Evolutionary conservation across 2,113 vertebrate species (phyloP), one percentile per base, ranked within the genome.

Genomic region (Rhodinocichla rosea): DNA sequence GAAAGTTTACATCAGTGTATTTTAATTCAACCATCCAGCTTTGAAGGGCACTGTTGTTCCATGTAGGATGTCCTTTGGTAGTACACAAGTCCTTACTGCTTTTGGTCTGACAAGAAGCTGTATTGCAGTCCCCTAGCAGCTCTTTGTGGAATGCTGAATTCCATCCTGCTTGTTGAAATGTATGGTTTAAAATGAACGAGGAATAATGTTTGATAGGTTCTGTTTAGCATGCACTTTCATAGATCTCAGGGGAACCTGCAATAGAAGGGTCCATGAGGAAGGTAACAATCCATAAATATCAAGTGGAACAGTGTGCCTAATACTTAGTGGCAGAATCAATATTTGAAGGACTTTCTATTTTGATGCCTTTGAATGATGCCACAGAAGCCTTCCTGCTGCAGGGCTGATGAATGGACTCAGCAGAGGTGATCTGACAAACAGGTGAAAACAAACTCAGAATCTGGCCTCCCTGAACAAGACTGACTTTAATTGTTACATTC

Each of bases 321-420:
- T 79, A 75, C 32, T 64, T n/a, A 71, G 39, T 68, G 73, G 77
- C 91, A 95, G 92, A 84, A 95, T 94, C 91, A 94, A 89, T 96
- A 94, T 76, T 37, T 73, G 77, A 95, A 94, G 67, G 74, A 91
- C 81, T 94, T 97, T 82, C 49, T 92, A 65, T 96, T 95, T 94
- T 87, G 93, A 89, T 87, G 83, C 33, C 47, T 94, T 91, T 89
- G 76, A 92, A 47, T 42, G 83, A 89, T 81, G 74, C 47, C 77
- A 79, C 13, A 47, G 75, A 94, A 95, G 18, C 19, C n/a, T 79
- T 75, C 40, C 28, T 50, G 44, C 91, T 83, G 40, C 67, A 82
- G 27, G 53, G 50, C 74, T 89, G 89, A 87, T 53, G 65, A 95
- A 89, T 57, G 57, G 28, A 65, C 49, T 81, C 24, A 56, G 56